Base-by-base conservation (phyloP, 1,140 invertebrate genomes). In the Aporrectodea caliginosa region DNA sequence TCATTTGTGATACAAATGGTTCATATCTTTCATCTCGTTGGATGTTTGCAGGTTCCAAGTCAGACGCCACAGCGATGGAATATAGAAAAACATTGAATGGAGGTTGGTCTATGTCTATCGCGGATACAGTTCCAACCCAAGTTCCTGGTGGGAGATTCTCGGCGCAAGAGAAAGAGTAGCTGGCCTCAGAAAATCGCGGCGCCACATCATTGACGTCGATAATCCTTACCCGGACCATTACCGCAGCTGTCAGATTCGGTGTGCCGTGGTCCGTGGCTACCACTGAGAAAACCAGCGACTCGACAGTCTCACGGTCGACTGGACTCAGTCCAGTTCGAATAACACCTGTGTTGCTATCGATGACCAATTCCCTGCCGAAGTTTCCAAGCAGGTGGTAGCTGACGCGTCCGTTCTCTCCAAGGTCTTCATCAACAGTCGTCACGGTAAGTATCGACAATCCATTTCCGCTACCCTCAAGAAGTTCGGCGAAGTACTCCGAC, bases 311-410 rank as follows among this genome's bases (percentile, higher is more conserved):
- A 90, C 58, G 93, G 88, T 97, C 95, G 43, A 58, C 43, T 22
- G 43, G 6, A 35, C 94, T 93, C 78, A 94, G 94, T 1, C 94
- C 92, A 0, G 96, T 93, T 1, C 93, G 92, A 82, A 98, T 94
- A 0, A 95, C 92, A 0, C 96, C 96, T 0, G 93, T 95, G 27
- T 92, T 89, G 0, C 93, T 91, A 88, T 97, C 93, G 80, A 98
- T 95, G 29, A 92, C 92, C 89, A 98, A 97, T 16, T 69, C 31
- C 12, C 69, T 33, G 1, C 33, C 94, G 32, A 70, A 27, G 35
- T 31, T 22, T 27, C 71, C 74, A 27, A 74, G 22, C 94, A 90
- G 83, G 90, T 92, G 86, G 82, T 90, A 90, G 6, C 83, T 85
- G 31, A 90, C 78, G 35, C 85, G 80, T 0, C 85, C 85, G 83